A percentile compares a stretch with the other conserved stretches of the same genome.
phyloP scores from a whole-genome alignment of 1,140 invertebrate genomes.

The Tetraneura akinire region DNA sequence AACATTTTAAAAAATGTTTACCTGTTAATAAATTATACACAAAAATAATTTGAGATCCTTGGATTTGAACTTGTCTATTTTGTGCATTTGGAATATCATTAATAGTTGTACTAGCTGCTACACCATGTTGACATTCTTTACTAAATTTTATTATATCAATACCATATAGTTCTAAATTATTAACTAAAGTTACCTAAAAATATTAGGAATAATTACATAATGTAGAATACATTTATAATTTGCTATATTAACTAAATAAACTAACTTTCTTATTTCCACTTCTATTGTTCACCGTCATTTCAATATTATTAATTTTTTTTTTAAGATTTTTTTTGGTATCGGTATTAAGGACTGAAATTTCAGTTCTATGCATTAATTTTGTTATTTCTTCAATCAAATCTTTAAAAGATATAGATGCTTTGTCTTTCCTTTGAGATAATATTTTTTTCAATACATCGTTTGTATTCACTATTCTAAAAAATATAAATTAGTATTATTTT shows the following conservation, averaged over 20 bases:
- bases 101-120: conserved; percentile 82
- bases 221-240: background rate
- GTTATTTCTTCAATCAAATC: conserved; percentile 71
- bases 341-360: conserved; percentile 66
- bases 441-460: conserved; percentile 61
- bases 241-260: background rate
- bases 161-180: conserved; percentile 83
- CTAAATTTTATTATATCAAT: conserved; percentile 78
- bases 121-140: conserved; percentile 78
- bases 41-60: conserved; percentile 87
- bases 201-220: conserved; percentile 36
- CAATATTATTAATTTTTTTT: conserved; percentile 77
- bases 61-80: conserved; percentile 78
- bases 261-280: conserved; percentile 85
- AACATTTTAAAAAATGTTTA: conserved; percentile 56
- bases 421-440: conserved; percentile 54
- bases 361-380: conserved; percentile 75
- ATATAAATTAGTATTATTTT: conserved; percentile 41
- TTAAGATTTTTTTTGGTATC: conserved; percentile 42
- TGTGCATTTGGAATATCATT: conserved; percentile 74
- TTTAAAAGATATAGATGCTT: conserved; percentile 68
- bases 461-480: conserved; percentile 63
- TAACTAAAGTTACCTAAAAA: conserved; percentile 77
- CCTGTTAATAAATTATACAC: conserved; percentile 73
- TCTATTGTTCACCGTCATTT: conserved; percentile 75